phyloP scores from a whole-genome alignment of 1,140 invertebrate genomes.

The Nautilus pompilius region DNA sequence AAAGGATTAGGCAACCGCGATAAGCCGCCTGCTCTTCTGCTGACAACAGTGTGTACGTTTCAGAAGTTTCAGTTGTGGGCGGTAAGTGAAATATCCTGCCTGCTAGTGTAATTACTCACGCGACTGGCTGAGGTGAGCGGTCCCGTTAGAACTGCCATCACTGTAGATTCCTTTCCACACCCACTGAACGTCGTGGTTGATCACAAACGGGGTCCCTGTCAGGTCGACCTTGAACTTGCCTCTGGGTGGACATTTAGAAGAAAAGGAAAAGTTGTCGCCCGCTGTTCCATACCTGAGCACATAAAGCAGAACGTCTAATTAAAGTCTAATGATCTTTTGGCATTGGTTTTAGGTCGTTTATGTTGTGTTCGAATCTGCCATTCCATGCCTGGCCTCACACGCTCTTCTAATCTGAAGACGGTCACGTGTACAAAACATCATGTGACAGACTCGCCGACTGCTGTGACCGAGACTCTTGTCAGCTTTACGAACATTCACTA shows the following conservation, averaged over 20 bases:
- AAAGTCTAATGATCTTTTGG: background rate
- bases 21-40: too few species aligned
- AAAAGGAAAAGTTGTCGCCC: constrained; percentile 25
- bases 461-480: background rate
- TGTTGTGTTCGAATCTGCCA: background rate
- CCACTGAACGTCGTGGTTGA: constrained; percentile 18
- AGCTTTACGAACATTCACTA: too few species aligned
- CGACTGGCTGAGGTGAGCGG: constrained; percentile 12
- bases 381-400: background rate
- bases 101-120: too few species aligned
- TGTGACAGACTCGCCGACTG: background rate
- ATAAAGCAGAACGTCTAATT: background rate
- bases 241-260: constrained; percentile 17
- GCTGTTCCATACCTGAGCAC: constrained; percentile 29
- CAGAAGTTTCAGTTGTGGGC: too few species aligned
- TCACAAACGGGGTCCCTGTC: constrained; percentile 28
- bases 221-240: constrained; percentile 31
- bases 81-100: too few species aligned
- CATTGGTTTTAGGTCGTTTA: background rate
- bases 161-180: constrained; percentile 23
- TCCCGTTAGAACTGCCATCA: constrained; percentile 9
- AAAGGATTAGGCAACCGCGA: too few species aligned
- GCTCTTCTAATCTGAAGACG: background rate
- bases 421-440: background rate
- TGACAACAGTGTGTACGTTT: too few species aligned